These are phyloP conservation scores for Merops nubicus DNA, from an alignment of 2,113 vertebrate species.

Conservation along the genomic window DNA sequence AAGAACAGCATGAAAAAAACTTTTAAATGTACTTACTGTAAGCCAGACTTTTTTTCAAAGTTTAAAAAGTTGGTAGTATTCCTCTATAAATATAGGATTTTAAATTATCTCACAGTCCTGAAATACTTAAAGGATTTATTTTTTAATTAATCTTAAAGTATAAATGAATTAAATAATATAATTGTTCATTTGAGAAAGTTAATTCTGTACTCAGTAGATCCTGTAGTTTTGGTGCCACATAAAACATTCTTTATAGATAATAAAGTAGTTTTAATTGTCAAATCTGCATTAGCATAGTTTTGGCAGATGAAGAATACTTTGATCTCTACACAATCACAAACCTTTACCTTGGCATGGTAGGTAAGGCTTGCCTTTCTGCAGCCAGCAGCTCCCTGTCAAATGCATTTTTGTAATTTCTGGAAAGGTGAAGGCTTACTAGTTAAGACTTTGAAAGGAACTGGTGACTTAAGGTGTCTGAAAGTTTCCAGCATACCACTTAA, in stretches of 20 bases:
- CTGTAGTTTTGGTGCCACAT: background rate
- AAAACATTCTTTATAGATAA: background rate
- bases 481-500: background rate
- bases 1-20: background rate
- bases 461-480: background rate
- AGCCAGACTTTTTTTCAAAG: background rate
- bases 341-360: background rate
- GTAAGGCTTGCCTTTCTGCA: background rate
- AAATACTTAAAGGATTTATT: background rate
- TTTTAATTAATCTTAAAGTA: background rate
- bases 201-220: background rate
- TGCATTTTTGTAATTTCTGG: background rate
- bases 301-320: background rate
- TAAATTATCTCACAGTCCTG: background rate
- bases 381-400: background rate
- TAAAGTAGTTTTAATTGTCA: background rate
- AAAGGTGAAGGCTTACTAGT: background rate
- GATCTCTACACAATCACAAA: background rate
- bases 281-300: background rate
- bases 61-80: background rate
- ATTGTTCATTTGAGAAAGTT: background rate
- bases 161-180: constrained; percentile 20
- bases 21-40: background rate
- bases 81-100: background rate
- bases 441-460: background rate